Conservation (phyloP, 2,888 invertebrate species). For the Tubulanus polymorphus region DNA sequence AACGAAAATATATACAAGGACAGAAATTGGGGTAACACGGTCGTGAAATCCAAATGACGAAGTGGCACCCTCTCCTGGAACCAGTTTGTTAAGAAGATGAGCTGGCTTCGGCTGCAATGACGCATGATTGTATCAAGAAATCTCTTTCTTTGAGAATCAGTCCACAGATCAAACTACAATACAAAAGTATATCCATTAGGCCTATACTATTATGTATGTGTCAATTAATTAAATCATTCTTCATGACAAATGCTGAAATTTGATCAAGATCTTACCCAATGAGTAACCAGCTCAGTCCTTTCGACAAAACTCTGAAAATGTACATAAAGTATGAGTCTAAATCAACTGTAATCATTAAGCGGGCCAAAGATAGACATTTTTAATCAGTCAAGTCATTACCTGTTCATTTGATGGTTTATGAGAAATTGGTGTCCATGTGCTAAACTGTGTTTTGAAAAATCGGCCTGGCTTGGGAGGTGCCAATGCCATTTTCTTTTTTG, state of each 20-base stretch:
- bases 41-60: conserved; percentile 45
- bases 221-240: not conserved
- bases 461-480: too few species aligned
- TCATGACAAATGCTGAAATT: not conserved
- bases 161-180: conserved; percentile 51
- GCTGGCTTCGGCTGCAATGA: conserved; percentile 39
- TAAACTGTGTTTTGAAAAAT: conserved; percentile 45
- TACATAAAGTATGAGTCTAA: conserved; percentile 5
- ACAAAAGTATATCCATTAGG: not conserved
- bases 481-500: too few species aligned
- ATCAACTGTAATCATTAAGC: not conserved
- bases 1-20: conserved; percentile 48
- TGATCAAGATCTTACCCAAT: conserved; percentile 42
- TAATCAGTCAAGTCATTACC: conserved; percentile 22
- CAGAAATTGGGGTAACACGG: conserved; percentile 44
- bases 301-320: conserved; percentile 46
- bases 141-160: conserved; percentile 46
- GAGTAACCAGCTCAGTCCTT: conserved; percentile 44
- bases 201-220: not conserved
- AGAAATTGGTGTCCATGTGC: conserved; percentile 49
- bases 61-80: conserved; percentile 41
- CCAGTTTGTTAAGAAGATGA: conserved; percentile 46
- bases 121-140: conserved; percentile 42
- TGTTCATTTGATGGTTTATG: conserved; percentile 49
- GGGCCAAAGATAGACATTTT: conserved; percentile 4